Evolutionary conservation across 1,140 invertebrate species (phyloP).

Genomic region (Caenorhabditis elegans): DNA sequence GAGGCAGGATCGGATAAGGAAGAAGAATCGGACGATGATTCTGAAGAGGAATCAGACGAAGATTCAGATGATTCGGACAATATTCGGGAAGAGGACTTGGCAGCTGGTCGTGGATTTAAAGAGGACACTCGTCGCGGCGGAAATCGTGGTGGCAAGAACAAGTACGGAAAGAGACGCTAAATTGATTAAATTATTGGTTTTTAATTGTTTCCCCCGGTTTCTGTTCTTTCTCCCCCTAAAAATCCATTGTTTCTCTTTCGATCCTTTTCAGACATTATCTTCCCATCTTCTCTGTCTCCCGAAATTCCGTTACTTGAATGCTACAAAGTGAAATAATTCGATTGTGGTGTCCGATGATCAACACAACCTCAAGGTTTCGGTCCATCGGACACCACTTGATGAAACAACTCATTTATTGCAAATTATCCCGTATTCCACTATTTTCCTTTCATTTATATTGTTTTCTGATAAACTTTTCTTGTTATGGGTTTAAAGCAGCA

Average conservation of each 20-base stretch:
- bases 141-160: slow-evolving; percentile 40
- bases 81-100: slow-evolving; percentile 37
- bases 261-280: neutral
- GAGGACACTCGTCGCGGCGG: slow-evolving; percentile 18
- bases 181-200: neutral
- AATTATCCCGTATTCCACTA: neutral
- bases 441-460: too few species aligned
- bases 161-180: slow-evolving; percentile 34
- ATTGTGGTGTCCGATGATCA: neutral
- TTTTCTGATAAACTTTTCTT: neutral
- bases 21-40: neutral
- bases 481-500: too few species aligned
- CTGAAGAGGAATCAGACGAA: slow-evolving; percentile 42
- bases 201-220: neutral
- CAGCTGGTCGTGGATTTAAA: slow-evolving; percentile 35
- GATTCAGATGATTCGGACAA: slow-evolving; percentile 31
- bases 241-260: too few species aligned
- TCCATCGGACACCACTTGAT: too few species aligned
- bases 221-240: neutral
- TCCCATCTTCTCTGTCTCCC: neutral
- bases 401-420: too few species aligned
- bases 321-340: neutral
- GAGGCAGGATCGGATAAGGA: slow-evolving; percentile 50
- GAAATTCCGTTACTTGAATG: neutral
- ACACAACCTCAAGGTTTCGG: too few species aligned